Evolutionary conservation across 1,140 invertebrate species (phyloP), one percentile per base, ranked within the genome.

Genomic region (Hermatobates lingyangjiaoensis): DNA sequence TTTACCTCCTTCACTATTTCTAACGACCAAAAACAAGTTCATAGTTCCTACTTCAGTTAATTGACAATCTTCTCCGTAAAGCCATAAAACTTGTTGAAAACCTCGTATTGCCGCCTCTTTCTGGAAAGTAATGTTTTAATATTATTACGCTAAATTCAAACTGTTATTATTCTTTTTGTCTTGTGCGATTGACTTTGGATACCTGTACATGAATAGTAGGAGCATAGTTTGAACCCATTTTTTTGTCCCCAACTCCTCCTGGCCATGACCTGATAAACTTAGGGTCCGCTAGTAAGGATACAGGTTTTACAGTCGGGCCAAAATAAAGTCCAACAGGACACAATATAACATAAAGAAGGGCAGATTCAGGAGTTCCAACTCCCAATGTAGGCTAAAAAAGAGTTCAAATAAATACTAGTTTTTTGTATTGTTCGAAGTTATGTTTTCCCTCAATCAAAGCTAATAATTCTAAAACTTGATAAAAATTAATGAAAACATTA

Each of bases 21-120:
- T 75, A 63, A 80, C 83, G 61, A 86, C 80, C 57, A 94, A 74
- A 63, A 98, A 97, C 45, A 99, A 80, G 62, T 99, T 99, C 96
- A 99, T 99, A 7, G 94, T 91, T 38, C 96, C 96, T 44, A 90
- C 92, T 75, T 99, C 96, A 0, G 96, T 98, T 1, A 99, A 60
- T 63, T 94, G 77, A 64, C 95, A 79, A 62, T 99, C 81, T 3
- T 90, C 78, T 7, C 94, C 95, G 67, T 83, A 97, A 3, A 99
- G 69, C 96, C 96, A 99, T 5, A 99, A 66, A 2, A 97, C 91
- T 73, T 98, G 95, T 59, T 98, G 91, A 49, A 89, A 79, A 3
- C 87, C 88, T 59, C 76, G 70, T 51, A 77, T 72, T 3, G 71
- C 69, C 1, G 96, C 95, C 57, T 81, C 70, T 56, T 80, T 79